A percentile compares a stretch with the other conserved stretches of the same genome.
These are phyloP conservation scores for Perodicticus potto DNA, from an alignment of 2,797 vertebrate species.

Conservation along the genomic window DNA sequence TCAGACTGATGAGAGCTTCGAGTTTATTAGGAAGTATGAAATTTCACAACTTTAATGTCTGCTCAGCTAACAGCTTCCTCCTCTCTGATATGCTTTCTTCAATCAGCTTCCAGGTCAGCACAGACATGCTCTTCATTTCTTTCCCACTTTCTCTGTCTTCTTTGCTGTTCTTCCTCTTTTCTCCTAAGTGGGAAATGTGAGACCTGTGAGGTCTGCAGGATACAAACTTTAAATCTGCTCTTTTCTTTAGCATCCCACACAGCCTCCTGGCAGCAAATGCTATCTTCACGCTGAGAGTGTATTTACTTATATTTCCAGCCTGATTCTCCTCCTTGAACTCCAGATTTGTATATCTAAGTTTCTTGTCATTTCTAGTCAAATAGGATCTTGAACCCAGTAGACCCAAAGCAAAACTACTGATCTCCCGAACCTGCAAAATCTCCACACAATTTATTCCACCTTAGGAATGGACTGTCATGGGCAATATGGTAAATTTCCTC, in stretches of 20 bases:
- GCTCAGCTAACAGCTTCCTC: not conserved
- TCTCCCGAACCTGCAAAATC: not conserved
- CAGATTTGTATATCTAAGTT: not conserved
- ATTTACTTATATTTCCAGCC: not conserved
- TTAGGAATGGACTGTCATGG: not conserved
- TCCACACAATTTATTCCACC: not conserved
- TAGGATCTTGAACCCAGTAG: not conserved
- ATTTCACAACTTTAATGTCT: not conserved
- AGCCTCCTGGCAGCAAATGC: not conserved
- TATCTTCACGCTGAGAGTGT: not conserved
- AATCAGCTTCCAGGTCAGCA: rapidly evolving
- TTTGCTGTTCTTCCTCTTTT: not conserved
- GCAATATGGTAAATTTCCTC: not conserved
- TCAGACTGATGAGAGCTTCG: not conserved
- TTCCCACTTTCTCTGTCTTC: not conserved
- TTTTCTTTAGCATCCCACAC: not conserved
- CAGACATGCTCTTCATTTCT: not conserved
- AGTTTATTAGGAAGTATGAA: not conserved
- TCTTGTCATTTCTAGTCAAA: not conserved
- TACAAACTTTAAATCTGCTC: not conserved
- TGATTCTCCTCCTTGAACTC: not conserved
- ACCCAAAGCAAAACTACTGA: not conserved
- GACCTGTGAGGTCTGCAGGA: not conserved
- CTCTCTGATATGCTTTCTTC: not conserved
- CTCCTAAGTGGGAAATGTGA: not conserved